Evolutionary conservation across 1,140 invertebrate genomes (phyloP), one percentile per base, ranked within the genome.

Genomic region (Gonatopus flavifemur): DNA sequence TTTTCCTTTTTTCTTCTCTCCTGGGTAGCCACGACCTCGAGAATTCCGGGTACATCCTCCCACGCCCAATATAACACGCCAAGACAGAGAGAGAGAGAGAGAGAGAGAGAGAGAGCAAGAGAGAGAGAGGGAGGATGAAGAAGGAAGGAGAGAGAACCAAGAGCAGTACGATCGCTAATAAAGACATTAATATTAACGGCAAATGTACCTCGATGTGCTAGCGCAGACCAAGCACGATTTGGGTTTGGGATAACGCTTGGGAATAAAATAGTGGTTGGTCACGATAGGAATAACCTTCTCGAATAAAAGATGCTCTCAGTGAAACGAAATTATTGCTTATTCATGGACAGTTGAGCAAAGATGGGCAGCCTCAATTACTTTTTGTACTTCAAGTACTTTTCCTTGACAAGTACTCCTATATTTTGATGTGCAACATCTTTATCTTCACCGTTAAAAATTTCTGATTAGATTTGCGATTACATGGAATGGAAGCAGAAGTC

Each of bases 161-260:
- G 39, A 57, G 38, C 45, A 33, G 36, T 40, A 57, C 37, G 53
- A 59, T 57, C 50, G 58, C 67, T 77, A 75, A 77, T 77, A 74
- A 74, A 77, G 72, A 66, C 74, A 75, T 78, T 69, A 74, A 76
- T 76, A 76, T 74, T 63, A 65, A 65, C 56, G 62, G 59, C 52
- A 56, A 66, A 56, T 62, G 63, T 67, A 74, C 74, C 69, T 64
- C 56, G 59, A 69, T 69, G 59, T 69, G 64, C 58, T 53, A 53
- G 43, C n/a, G n/a, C 50, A 64, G 63, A 63, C 45, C 58, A 63
- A 51, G 62, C 61, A 68, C 62, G 60, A 66, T 63, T 58, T 52
- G 52, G 53, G 46, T 59, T 40, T 44, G 47, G 60, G 66, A 64
- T 74, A 72, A 69, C 72, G 71, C 69, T 66, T 66, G 64, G 55